These are phyloP conservation scores for Acanthosepion esculentum DNA, from an alignment of 2,888 invertebrate species.

Conservation along the genomic window DNA sequence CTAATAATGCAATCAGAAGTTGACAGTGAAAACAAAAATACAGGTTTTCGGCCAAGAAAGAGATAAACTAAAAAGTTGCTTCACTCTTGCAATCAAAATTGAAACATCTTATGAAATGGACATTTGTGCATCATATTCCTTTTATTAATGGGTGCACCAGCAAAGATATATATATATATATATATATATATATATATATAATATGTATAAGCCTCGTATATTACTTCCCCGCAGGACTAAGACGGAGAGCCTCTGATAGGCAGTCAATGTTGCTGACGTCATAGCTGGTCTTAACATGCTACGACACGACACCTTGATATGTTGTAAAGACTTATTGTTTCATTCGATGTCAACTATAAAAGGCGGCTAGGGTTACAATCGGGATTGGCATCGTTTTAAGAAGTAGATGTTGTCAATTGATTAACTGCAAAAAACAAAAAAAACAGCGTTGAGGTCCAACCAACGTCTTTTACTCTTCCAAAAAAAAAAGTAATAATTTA, in stretches of 20 bases:
- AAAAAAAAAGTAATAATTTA: too few relatives aligned
- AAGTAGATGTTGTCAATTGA: not conserved
- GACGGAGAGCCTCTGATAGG: not conserved
- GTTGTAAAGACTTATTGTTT: constrained; percentile 12
- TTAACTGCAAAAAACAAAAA: too few relatives aligned
- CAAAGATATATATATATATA: not conserved
- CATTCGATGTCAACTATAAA: constrained; percentile 18
- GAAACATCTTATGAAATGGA: not conserved
- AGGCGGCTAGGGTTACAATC: not conserved
- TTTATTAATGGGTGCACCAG: not conserved
- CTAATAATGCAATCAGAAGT: too few relatives aligned
- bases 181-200: too few relatives aligned
- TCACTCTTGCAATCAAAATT: too few relatives aligned
- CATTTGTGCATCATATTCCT: not conserved
- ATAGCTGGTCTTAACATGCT: not conserved
- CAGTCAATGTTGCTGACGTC: not conserved
- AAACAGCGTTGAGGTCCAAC: too few relatives aligned
- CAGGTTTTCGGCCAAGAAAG: not conserved
- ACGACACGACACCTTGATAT: not conserved
- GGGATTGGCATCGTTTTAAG: not conserved
- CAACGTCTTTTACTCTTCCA: too few relatives aligned
- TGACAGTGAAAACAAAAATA: too few relatives aligned
- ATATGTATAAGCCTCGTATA: not conserved
- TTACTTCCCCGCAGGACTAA: not conserved
- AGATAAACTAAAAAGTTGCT: not conserved